Evolutionary conservation across 2,888 invertebrate genomes (phyloP).

Genomic region (Hydraecia micacea): DNA sequence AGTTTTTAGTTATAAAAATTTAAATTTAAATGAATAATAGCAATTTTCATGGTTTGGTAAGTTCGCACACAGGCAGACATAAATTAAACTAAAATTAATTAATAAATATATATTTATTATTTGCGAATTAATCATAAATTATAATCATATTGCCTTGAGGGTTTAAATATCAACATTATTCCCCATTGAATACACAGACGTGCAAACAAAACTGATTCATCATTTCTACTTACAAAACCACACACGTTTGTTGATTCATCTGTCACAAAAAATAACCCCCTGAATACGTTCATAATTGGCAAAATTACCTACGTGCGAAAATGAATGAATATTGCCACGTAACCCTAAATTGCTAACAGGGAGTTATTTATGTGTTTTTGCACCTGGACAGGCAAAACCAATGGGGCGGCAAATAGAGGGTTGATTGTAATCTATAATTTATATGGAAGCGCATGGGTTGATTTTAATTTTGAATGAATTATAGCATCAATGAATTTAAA

Average conservation of each 20-base stretch:
- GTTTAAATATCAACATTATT: conserved; percentile 10
- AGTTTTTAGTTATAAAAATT: background rate
- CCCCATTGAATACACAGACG: conserved; percentile 13
- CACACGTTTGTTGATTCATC: conserved; percentile 40
- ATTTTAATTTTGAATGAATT: conserved; percentile 13
- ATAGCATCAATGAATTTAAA: background rate
- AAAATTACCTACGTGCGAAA: conserved; percentile 61
- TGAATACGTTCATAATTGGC: conserved; percentile 59
- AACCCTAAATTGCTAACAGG: conserved; percentile 56
- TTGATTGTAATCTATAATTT: conserved; percentile 62
- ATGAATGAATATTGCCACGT: conserved; percentile 56
- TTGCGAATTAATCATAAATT: conserved; percentile 4
- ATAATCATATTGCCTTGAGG: background rate
- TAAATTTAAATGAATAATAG: background rate
- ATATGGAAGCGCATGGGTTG: conserved; percentile 35
- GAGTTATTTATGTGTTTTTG: conserved; percentile 64
- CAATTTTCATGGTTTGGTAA: background rate
- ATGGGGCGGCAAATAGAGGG: conserved; percentile 64
- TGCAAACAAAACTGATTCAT: conserved; percentile 27
- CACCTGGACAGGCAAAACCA: conserved; percentile 60
- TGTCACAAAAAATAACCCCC: conserved; percentile 34
- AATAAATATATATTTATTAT: background rate
- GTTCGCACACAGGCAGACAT: background rate
- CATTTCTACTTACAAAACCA: conserved; percentile 11
- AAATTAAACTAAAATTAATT: background rate